These are phyloP conservation scores for Vimba vimba DNA, from an alignment of 2,113 vertebrate genomes.

Conservation along the genomic window DNA sequence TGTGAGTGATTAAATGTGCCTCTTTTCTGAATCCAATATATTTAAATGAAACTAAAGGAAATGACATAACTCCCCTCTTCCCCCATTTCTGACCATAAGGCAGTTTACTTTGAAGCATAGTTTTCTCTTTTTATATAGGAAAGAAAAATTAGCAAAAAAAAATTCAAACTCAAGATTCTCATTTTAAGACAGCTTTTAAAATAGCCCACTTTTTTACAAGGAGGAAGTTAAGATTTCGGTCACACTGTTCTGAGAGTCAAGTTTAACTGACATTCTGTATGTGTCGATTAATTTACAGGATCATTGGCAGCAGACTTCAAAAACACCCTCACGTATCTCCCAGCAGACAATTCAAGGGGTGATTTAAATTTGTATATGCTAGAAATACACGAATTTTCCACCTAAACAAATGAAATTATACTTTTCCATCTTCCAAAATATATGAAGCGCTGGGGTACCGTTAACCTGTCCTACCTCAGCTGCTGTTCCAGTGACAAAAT, in stretches of 20 bases:
- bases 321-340: background rate
- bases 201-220: background rate
- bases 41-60: background rate
- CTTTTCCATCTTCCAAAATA: background rate
- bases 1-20: background rate
- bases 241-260: background rate
- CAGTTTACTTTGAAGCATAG: background rate
- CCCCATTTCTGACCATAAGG: background rate
- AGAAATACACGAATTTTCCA: background rate
- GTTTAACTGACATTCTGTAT: background rate
- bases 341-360: background rate
- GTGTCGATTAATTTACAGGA: background rate
- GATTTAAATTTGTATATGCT: background rate
- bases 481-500: slow-evolving; percentile 81
- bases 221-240: background rate
- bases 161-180: background rate
- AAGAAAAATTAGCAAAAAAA: background rate
- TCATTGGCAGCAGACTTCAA: background rate
- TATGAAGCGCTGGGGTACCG: background rate
- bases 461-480: slow-evolving; percentile 75
- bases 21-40: background rate
- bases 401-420: background rate
- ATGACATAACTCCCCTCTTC: background rate
- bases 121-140: background rate
- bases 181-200: background rate